Evolutionary conservation across 2,797 vertebrate genomes (phyloP).

Genomic region (Selene dorsalis): DNA sequence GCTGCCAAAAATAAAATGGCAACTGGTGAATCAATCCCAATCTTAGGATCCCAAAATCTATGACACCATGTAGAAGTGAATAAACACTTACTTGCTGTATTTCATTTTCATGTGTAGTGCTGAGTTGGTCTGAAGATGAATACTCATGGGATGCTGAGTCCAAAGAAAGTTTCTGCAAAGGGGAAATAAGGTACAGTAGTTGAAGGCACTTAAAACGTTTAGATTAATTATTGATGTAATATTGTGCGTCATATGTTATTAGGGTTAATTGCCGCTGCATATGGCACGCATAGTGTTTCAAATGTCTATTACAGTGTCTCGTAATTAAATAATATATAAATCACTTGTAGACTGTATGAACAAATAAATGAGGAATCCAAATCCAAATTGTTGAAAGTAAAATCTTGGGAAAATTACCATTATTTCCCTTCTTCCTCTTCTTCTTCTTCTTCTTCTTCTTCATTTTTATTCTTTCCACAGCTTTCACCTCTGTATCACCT

Average conservation of each 20-base stretch:
- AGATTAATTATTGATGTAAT: background rate
- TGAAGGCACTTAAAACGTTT: background rate
- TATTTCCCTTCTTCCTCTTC: too few species aligned
- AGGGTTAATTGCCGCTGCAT: background rate
- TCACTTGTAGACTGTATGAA: background rate
- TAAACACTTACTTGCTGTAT: background rate
- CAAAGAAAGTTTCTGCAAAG: background rate
- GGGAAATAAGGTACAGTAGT: background rate
- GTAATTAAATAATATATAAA: background rate
- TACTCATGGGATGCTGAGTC: background rate
- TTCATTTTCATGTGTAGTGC: background rate
- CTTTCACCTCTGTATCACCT: background rate
- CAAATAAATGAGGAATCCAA: background rate
- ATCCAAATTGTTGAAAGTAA: background rate
- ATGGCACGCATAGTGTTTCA: too few species aligned
- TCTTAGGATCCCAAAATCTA: too few species aligned
- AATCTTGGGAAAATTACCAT: too few species aligned
- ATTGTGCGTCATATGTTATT: too few species aligned
- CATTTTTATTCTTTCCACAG: too few species aligned
- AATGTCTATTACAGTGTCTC: background rate
- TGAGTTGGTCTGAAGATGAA: background rate
- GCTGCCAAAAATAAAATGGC: background rate
- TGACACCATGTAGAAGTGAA: background rate
- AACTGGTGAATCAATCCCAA: too few species aligned
- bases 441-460: too few species aligned